Conservation (phyloP, 2,113 vertebrate genomes). For the Prochilodus magdalenae region DNA sequence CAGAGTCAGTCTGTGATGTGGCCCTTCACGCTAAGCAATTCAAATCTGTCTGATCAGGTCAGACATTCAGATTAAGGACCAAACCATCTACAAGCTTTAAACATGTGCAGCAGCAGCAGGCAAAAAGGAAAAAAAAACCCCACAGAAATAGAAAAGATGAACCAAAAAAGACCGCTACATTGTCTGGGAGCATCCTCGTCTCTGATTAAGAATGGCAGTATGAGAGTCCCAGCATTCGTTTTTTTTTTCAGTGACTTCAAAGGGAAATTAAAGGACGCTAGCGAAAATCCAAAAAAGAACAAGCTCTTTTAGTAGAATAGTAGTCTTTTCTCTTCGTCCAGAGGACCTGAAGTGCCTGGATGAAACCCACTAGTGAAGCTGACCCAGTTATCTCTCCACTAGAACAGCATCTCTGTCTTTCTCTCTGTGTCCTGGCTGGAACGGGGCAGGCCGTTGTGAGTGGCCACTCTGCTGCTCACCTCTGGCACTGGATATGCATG, state of each 20-base stretch:
- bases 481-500: conserved; percentile 12
- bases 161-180: conserved; percentile 25
- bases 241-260: background rate
- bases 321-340: conserved; percentile 36
- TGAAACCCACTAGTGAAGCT: background rate
- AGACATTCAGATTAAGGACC: background rate
- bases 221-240: conserved; percentile 1
- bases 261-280: conserved; percentile 1
- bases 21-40: conserved; percentile 2
- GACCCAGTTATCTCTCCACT: background rate
- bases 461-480: background rate
- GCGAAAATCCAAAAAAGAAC: background rate
- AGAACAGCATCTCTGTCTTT: background rate
- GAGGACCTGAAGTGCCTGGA: background rate
- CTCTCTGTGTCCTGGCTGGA: background rate
- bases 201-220: conserved; percentile 21
- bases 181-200: conserved; percentile 2
- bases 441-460: background rate
- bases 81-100: background rate
- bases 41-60: conserved; percentile 18
- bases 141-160: background rate
- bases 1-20: background rate
- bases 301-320: conserved; percentile 24
- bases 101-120: conserved; percentile 34
- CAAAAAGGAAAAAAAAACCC: background rate